Evolutionary conservation across 1,140 invertebrate species (phyloP).

Genomic region (Zaprionus nigranus): DNA sequence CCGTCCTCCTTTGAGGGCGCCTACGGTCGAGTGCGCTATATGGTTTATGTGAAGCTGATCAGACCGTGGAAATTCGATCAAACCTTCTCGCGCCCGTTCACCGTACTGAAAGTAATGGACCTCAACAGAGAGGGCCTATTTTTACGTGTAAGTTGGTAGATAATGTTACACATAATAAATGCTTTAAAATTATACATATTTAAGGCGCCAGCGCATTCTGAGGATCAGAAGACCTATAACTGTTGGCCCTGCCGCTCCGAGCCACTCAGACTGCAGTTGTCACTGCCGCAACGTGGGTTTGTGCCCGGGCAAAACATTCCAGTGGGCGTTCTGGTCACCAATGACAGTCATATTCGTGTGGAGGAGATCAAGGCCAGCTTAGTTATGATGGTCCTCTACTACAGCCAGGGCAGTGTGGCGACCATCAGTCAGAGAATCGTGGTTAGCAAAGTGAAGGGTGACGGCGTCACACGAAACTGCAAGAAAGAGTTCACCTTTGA

Average conservation of each 20-base stretch:
- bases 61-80: conserved; percentile 91
- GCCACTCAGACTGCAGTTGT: conserved; percentile 62
- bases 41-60: conserved; percentile 88
- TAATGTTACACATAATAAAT: neutral
- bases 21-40: conserved; percentile 88
- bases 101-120: conserved; percentile 89
- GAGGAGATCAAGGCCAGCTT: conserved; percentile 85
- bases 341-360: conserved; percentile 85
- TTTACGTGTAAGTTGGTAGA: conserved; percentile 54
- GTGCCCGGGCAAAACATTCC: conserved; percentile 75
- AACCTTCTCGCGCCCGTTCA: conserved; percentile 89
- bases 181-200: neutral
- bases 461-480: conserved; percentile 84
- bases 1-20: conserved; percentile 90
- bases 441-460: conserved; percentile 85
- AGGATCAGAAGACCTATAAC: conserved; percentile 63
- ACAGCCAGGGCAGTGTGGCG: conserved; percentile 85
- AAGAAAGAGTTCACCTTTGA: conserved; percentile 66
- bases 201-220: conserved; percentile 65
- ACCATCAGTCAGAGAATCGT: conserved; percentile 86
- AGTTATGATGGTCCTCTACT: conserved; percentile 83
- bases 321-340: conserved; percentile 57
- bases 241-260: conserved; percentile 71
- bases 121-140: conserved; percentile 87
- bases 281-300: conserved; percentile 70